Base-by-base conservation (phyloP, 1,140 invertebrate species). In the Stegodyphus dumicola region DNA sequence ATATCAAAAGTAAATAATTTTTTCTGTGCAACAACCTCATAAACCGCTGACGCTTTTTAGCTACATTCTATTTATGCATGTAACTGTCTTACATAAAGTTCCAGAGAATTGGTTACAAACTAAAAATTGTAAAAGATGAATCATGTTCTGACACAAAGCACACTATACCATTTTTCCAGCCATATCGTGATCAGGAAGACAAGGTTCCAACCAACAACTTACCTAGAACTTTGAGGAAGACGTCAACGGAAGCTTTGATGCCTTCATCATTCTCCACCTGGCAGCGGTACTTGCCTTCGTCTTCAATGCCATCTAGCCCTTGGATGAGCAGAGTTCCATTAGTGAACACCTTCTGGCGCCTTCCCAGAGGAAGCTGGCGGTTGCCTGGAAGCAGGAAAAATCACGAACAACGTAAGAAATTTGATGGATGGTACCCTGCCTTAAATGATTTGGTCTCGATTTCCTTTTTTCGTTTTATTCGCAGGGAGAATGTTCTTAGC, bases 211-310 rank as follows among this genome's bases (percentile, higher is more conserved):
- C 9, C 56, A 60, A 2, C 56, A 18, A n/a, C 80, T 83, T n/a
- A 85, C 81, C 81, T 10, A 85, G 74, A 67, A 85, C 81, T 60
- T 75, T 75, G 60, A 85, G 73, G 64, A 69, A 85, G 81, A 85
- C 73, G 33, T 85, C 81, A 48, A 85, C 73, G 65, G 81, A 85
- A 56, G 95, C 95, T 87, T 94, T 96, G 91, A 97, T 97, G 88
- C 96, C 96, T 90, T 97, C 95, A 69, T 94, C 93, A 91, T 97
- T 98, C 88, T 95, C 94, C 13, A 96, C 97, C 10, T 97, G 95
- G 90, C 97, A 99, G 0, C 95, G 96, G 91, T 99, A 99, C 2
- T 95, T 95, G 5, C 97, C 97, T 90, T 97, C 96, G 91, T 99
- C 97, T 84, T 95, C 95, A 87, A 93, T 93, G 51, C 96, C 93